These are phyloP conservation scores for Ophion obscuratus DNA, from an alignment of 2,888 invertebrate genomes.

Conservation along the genomic window DNA sequence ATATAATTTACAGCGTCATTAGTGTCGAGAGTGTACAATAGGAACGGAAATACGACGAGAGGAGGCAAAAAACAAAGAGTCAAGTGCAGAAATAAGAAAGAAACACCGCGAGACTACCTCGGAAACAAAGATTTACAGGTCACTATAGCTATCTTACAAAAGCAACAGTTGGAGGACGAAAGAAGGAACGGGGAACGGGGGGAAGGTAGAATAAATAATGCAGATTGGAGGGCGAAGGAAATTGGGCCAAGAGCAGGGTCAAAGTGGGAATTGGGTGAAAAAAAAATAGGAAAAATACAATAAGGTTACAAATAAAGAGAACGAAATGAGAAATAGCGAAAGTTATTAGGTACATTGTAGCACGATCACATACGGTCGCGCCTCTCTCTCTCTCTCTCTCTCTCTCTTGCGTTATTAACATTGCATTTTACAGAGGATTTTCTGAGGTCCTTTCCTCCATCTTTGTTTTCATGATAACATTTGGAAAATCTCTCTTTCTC, in stretches of 20 bases:
- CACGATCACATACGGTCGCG: constrained; percentile 73
- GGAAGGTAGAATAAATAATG: constrained; percentile 62
- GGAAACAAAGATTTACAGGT: constrained; percentile 49
- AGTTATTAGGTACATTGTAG: constrained; percentile 77
- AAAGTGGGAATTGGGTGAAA: constrained; percentile 33
- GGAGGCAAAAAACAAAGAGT: constrained; percentile 22
- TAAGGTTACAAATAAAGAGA: constrained; percentile 55
- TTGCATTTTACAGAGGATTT: constrained; percentile 59
- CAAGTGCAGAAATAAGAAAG: constrained; percentile 21
- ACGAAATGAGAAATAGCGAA: constrained; percentile 63
- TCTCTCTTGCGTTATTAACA: constrained; percentile 61
- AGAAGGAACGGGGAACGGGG: constrained; percentile 64
- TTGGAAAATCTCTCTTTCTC: constrained; percentile 45
- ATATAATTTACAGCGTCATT: constrained; percentile 57
- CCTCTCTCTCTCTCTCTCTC: constrained; percentile 56
- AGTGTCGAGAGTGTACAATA: constrained; percentile 43
- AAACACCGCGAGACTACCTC: constrained; percentile 23
- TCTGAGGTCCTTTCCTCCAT: background rate
- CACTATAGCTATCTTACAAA: constrained; percentile 62
- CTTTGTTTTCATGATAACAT: constrained; percentile 42
- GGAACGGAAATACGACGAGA: constrained; percentile 47
- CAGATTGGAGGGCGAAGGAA: constrained; percentile 40
- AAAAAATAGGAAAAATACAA: constrained; percentile 39
- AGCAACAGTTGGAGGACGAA: constrained; percentile 45
- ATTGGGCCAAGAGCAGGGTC: constrained; percentile 23